Evolutionary conservation across 2,888 invertebrate species (phyloP).

Genomic region (Mimumesa dahlbomi): DNA sequence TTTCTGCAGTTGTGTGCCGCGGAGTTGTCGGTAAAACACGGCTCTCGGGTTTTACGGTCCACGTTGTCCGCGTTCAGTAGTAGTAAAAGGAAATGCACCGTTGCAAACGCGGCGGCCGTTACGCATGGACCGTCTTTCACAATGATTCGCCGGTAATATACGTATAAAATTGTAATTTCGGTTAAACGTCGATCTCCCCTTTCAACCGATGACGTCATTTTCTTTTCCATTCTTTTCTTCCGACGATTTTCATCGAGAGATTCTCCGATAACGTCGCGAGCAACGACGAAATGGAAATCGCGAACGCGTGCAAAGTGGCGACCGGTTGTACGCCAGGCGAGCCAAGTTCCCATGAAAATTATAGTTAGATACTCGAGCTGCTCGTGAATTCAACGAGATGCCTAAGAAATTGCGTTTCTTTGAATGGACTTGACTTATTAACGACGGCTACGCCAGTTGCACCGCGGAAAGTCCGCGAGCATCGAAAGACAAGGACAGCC

Average conservation of each 20-base stretch:
- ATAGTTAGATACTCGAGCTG: conserved; percentile 21
- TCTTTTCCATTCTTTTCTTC: no score
- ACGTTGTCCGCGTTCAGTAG: conserved; percentile 51
- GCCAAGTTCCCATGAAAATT: no score
- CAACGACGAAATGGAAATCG: no score
- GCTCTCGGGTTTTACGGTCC: conserved; percentile 53
- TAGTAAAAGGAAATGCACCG: conserved; percentile 60
- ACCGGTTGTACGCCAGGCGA: no score
- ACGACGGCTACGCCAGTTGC: conserved; percentile 12
- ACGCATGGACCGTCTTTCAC: conserved; percentile 43
- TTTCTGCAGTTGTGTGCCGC: conserved; percentile 37
- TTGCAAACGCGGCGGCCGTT: conserved; percentile 44
- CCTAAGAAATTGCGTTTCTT: conserved; percentile 26
- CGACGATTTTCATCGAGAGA: background rate
- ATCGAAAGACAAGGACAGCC: conserved; percentile 7
- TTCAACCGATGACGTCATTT: background rate
- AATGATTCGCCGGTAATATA: conserved; percentile 44
- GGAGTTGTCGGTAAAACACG: conserved; percentile 45
- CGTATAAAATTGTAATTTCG: conserved; percentile 52
- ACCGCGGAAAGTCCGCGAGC: background rate
- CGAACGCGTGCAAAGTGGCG: no score
- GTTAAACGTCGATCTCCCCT: conserved; percentile 25
- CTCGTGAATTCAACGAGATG: conserved; percentile 14
- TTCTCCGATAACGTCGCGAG: no score
- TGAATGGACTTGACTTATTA: conserved; percentile 25